Evolutionary conservation across 2,113 vertebrate genomes (phyloP), one percentile per base, ranked within the genome.

Genomic region (Pachycephala philippinensis): DNA sequence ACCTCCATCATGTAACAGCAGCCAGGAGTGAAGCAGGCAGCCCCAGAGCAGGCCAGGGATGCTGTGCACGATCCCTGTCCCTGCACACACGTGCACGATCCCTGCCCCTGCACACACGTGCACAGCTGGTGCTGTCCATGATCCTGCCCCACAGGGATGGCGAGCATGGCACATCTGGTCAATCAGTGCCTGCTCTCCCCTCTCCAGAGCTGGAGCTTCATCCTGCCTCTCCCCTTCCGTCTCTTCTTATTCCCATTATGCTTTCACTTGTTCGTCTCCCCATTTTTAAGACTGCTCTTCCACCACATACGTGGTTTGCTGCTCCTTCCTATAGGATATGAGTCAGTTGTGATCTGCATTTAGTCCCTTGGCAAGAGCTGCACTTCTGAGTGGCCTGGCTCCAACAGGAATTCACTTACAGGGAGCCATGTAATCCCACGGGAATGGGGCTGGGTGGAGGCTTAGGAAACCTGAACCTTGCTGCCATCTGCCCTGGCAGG

Each of bases 261-360:
- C 57, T 70, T 75, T 79, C 31, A 44, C 77, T 87, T 35, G 42
- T 47, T 84, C 7, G 31, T 87, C 47, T 93, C 72, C 61, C 70
- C 61, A 14, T 79, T 96, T 91, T 89, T 53, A 69, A 27, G 74
- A 12, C 61, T 31, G 77, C 84, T 95, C 68, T 95, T 79, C 84
- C 44, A 89, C 72, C 65, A 31, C 22, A 1, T 76, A 21, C 0
- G 18, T 68, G 91, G 61, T 78, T 95, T 94, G 57, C 60, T 71
- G 89, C 93, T 93, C 74, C 70, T 93, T 93, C 81, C 93, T 91
- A 93, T 95, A 82, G 94, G 91, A 91, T 79, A 77, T 97, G 95
- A 97, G 91, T 95, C 95, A 94, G 95, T 87, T 1, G 4, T 89
- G 85, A 50, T 60, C 80, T 81, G 89, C 49, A 3, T 82, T 68